phyloP scores from a whole-genome alignment of 2,888 invertebrate genomes.

The Calliphora vomitoria region DNA sequence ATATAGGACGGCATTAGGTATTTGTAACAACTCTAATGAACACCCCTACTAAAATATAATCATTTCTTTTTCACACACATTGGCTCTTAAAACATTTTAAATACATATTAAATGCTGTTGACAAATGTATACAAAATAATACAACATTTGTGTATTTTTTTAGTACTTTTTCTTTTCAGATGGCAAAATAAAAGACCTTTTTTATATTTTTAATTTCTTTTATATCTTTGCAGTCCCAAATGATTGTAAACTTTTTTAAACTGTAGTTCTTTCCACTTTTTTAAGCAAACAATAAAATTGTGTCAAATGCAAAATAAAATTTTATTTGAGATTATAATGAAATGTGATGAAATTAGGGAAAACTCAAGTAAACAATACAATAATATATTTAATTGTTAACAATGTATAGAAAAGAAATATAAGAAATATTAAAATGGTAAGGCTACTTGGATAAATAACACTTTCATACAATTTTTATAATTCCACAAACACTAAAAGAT shows the following conservation, averaged over 20 bases:
- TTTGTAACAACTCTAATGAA: too few relatives aligned
- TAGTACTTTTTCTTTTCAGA: conserved; percentile 2
- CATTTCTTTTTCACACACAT: neutral
- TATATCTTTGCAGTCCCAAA: conserved; percentile 25
- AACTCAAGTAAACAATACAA: too few relatives aligned
- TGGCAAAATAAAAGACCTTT: neutral
- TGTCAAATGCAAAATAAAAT: conserved; percentile 46
- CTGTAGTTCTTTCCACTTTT: neutral
- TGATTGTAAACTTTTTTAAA: neutral
- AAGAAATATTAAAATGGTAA: neutral
- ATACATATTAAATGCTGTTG: conserved; percentile 42
- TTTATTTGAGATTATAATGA: neutral
- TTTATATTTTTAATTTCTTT: conserved; percentile 26
- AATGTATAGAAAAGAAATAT: neutral
- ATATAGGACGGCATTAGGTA: too few relatives aligned
- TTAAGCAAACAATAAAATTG: conserved; percentile 39
- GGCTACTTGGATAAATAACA: neutral
- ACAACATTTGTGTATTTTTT: neutral
- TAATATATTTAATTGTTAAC: neutral
- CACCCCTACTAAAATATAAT: conserved; percentile 6
- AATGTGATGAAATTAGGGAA: neutral
- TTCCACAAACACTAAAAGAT: neutral
- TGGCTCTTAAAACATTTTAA: conserved; percentile 18
- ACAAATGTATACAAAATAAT: neutral
- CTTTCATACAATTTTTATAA: neutral